A percentile compares a stretch with the other conserved stretches of the same genome.
phyloP scores from a whole-genome alignment of 2,888 invertebrate genomes.

The Lasioglossum malachurum region DNA sequence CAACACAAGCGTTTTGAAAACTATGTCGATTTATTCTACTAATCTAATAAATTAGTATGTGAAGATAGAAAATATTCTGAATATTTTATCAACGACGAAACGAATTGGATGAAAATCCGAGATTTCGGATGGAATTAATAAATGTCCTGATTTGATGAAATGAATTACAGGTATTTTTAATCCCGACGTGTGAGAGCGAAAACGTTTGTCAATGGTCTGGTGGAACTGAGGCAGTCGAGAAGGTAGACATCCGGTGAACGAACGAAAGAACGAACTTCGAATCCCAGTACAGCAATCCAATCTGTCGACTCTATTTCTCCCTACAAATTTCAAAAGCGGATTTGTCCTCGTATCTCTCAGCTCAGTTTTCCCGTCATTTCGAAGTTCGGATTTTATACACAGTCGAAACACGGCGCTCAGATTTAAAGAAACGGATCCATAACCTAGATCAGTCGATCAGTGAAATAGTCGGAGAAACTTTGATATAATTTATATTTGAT shows the following conservation, averaged over 20 bases:
- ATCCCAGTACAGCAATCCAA: conserved; percentile 18
- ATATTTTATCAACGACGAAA: background rate
- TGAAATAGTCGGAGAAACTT: background rate
- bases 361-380: background rate
- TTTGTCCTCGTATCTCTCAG: background rate
- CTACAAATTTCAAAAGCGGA: conserved; percentile 8
- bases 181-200: background rate
- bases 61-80: background rate
- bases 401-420: background rate
- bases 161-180: background rate
- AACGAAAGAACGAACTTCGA: conserved; percentile 17
- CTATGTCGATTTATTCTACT: background rate
- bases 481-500: background rate
- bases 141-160: background rate
- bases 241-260: background rate
- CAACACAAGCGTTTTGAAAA: background rate
- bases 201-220: conserved; percentile 9
- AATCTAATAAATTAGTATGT: background rate
- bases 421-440: background rate
- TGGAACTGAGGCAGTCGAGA: background rate
- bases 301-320: conserved; percentile 11
- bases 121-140: background rate
- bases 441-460: background rate
- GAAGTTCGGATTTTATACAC: background rate
- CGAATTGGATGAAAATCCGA: background rate